Percentiles rank a stretch among this genome's conserved stretches.
These are phyloP conservation scores for Chironomus tentans DNA, from an alignment of 2,888 invertebrate species.

Conservation along the genomic window DNA sequence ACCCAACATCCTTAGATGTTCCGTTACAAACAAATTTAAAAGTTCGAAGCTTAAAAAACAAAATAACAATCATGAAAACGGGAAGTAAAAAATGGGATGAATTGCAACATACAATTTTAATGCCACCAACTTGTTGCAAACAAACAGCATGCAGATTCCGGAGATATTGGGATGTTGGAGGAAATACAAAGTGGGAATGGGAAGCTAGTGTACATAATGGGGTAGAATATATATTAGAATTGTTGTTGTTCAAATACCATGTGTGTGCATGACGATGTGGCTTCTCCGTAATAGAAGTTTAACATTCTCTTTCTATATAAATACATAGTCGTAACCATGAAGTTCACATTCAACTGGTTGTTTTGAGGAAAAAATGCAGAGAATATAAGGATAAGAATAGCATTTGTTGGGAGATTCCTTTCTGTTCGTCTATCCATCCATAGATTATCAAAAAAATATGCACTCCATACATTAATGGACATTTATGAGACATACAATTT, in stretches of 20 bases:
- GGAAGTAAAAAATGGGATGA: background rate
- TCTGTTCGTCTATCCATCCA: background rate
- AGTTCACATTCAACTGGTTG: conserved; percentile 18
- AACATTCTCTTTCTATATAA: background rate
- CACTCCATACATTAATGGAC: background rate
- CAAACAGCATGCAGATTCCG: conserved; percentile 23
- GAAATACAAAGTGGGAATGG: background rate
- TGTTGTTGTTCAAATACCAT: conserved; percentile 21
- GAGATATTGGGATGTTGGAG: background rate
- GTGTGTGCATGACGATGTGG: conserved; percentile 6
- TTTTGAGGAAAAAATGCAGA: background rate
- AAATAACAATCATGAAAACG: background rate
- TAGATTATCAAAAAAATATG: background rate
- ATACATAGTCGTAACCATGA: background rate
- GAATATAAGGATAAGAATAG: too few relatives aligned
- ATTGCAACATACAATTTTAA: background rate
- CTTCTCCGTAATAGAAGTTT: background rate
- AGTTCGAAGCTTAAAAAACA: background rate
- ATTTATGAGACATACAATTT: background rate
- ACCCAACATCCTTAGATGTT: too few relatives aligned
- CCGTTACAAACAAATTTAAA: too few relatives aligned
- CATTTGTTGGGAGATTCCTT: too few relatives aligned
- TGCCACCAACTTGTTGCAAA: conserved; percentile 24
- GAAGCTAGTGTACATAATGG: background rate
- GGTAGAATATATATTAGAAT: conserved; percentile 10